Evolutionary conservation across 2,113 vertebrate species (phyloP).

Genomic region (Xenopus borealis): DNA sequence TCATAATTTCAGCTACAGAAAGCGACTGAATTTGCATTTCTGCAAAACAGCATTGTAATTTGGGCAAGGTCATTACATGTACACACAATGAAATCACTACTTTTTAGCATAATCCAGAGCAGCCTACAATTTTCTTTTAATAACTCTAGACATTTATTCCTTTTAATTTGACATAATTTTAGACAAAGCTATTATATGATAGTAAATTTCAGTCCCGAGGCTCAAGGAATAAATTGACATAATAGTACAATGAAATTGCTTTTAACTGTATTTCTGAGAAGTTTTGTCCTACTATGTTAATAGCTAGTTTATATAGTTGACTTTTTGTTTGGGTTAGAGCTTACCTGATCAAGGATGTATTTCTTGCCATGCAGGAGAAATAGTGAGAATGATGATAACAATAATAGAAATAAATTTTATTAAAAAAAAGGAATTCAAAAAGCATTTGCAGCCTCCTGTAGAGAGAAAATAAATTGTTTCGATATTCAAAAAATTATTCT

Average conservation of each 20-base stretch:
- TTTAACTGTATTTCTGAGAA: too few relatives aligned
- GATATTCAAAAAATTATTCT: too few relatives aligned
- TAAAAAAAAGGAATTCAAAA: too few relatives aligned
- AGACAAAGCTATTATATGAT: conserved; percentile 23
- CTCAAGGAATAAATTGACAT: conserved; percentile 21
- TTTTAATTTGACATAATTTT: conserved; percentile 41
- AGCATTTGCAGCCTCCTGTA: too few relatives aligned
- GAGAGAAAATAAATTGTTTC: too few relatives aligned
- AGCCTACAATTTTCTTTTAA: conserved; percentile 49
- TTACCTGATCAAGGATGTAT: too few relatives aligned
- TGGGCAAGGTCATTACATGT: conserved; percentile 49
- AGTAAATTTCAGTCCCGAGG: conserved; percentile 19
- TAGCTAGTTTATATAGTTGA: background rate
- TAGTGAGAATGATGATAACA: too few relatives aligned
- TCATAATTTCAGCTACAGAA: conserved; percentile 39
- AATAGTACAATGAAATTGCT: conserved; percentile 1
- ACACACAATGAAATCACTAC: conserved; percentile 54
- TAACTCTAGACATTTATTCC: conserved; percentile 34
- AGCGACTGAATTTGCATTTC: conserved; percentile 45
- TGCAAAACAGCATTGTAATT: conserved; percentile 48
- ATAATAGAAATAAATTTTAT: too few relatives aligned
- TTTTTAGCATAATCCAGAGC: conserved; percentile 54
- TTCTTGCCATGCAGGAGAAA: too few relatives aligned
- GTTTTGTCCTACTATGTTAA: too few relatives aligned
- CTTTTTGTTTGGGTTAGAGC: conserved; percentile 42